phyloP scores from a whole-genome alignment of 2,797 vertebrate species.

The Netta rufina region DNA sequence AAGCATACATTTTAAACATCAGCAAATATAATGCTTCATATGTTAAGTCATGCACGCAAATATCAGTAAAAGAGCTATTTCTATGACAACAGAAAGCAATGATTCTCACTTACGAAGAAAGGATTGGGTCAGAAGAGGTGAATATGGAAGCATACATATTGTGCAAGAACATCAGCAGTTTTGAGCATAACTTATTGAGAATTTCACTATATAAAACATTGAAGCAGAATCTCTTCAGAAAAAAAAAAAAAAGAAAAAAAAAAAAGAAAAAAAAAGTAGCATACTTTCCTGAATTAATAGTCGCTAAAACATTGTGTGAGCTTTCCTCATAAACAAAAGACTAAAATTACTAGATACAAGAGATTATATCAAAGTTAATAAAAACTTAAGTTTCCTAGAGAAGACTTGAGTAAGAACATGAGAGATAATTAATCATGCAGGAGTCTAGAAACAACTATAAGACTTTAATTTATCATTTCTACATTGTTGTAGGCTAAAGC shows the following conservation, averaged over 20 bases:
- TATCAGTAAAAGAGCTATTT: background rate
- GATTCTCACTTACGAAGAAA: background rate
- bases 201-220: background rate
- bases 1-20: background rate
- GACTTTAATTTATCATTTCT: background rate
- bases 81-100: background rate
- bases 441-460: background rate
- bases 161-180: background rate
- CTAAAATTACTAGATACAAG: background rate
- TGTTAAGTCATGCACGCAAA: fast-evolving
- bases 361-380: background rate
- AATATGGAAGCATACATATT: background rate
- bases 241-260: background rate
- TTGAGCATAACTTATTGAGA: background rate
- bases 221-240: background rate
- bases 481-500: background rate
- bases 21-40: background rate
- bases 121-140: background rate
- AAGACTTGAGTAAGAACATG: background rate
- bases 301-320: background rate
- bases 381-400: background rate
- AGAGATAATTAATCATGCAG: background rate
- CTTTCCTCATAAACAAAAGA: background rate
- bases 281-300: background rate
- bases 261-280: background rate